Evolutionary conservation across 2,113 vertebrate species (phyloP).

Genomic region (Mormyrus lacerda): DNA sequence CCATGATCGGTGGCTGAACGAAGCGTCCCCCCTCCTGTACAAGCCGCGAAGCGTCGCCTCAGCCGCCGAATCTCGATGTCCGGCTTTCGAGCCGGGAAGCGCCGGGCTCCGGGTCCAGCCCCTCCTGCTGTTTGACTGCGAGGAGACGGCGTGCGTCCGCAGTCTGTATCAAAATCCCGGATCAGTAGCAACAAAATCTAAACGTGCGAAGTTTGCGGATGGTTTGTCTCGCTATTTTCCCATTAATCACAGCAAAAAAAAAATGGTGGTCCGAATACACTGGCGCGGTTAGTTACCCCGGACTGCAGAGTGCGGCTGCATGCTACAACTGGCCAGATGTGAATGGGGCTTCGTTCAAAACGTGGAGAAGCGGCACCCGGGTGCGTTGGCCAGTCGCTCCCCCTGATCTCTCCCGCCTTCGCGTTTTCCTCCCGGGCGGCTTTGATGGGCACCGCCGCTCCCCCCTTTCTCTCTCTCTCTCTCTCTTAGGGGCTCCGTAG

Average conservation of each 20-base stretch:
- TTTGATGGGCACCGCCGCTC: not conserved
- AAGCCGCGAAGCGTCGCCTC: not conserved
- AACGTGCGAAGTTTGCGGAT: not conserved
- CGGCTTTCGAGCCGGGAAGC: not conserved
- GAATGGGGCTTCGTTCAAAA: not conserved
- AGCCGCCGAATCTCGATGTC: not conserved
- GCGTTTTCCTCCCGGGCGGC: not conserved
- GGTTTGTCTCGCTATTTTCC: not conserved
- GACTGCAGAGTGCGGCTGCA: not conserved
- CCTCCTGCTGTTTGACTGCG: not conserved
- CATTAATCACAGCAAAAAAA: not conserved
- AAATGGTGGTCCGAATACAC: not conserved
- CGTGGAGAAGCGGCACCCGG: not conserved
- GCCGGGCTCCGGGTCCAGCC: not conserved
- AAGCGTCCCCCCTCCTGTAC: not conserved
- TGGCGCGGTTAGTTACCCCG: not conserved
- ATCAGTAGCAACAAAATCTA: not conserved
- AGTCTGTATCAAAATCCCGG: not conserved
- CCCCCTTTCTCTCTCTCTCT: not conserved
- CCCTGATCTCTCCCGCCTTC: not conserved
- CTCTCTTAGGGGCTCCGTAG: not conserved
- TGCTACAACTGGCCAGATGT: not conserved
- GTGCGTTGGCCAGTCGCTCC: not conserved
- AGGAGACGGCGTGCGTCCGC: not conserved
- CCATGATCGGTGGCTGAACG: conserved; percentile 52